Evolutionary conservation across 37 sponge, comb jelly and placozoan genomes (phyloP), one percentile per base, ranked within the genome.

Genomic region (Geodia barretti): DNA sequence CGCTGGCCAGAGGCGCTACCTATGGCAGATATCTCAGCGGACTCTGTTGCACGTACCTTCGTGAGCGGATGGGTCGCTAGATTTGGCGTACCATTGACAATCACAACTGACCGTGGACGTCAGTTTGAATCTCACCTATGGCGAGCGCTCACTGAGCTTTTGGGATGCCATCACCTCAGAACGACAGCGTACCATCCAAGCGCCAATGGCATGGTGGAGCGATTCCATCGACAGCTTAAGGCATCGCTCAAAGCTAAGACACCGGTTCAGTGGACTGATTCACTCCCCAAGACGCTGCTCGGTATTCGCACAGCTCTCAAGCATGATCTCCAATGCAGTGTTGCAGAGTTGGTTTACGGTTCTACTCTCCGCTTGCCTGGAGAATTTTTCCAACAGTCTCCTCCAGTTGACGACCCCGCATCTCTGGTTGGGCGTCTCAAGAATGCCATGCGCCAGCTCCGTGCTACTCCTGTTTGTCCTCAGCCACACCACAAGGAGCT

Each of bases 281-380:
- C 78, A 59, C 78, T 82, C n/a, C 83, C 88, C 26, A n/a, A 77
- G 19, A 73, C 77, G 37, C 60, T 87, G 20, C 87, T 87, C 11
- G 87, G 87, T 23, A 74, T 87, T 32, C 70, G 81, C 36, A 41
- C 87, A 68, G 70, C 81, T 28, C 19, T 79, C 37, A 79, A 80
- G 62, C 70, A 75, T 26, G 81, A 87, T 62, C 42, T 82, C 1
- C 39, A 29, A 20, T 88, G 83, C 70, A 79, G 25, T 47, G 41
- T 62, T 35, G 77, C 88, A 32, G 88, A 88, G 68, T 28, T 88
- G 65, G 82, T 68, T 60, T 86, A 86, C 42, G 54, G 54, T 28
- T 82, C 83, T 11, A 88, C 78, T 30, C 73, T 88, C 28, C 43
- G 89, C 37, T 65, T 88, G 39, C 89, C 89, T 23, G 89, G 83